Percentiles rank a stretch among this genome's conserved stretches.
Evolutionary conservation across 2,113 vertebrate species (phyloP).

Genomic region (Anseranas semipalmata): DNA sequence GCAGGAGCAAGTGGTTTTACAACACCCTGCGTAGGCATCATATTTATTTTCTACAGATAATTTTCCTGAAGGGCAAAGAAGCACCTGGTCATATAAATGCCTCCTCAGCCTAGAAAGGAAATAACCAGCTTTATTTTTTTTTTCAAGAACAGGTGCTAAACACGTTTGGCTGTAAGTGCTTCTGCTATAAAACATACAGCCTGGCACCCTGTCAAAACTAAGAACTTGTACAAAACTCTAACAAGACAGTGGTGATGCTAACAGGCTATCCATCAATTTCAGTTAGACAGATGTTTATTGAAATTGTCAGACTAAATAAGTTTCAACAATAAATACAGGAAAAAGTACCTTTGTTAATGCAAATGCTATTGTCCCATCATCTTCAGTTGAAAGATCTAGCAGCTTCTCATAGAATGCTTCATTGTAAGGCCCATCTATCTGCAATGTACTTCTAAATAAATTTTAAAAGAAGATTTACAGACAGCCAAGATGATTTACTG

Average conservation of each 20-base stretch:
- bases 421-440: constrained; percentile 93
- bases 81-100: not conserved
- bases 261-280: rapidly evolving
- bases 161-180: not conserved
- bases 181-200: not conserved
- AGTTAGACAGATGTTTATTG: not conserved
- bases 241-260: not conserved
- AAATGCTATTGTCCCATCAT: constrained; percentile 89
- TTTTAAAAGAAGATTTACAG: constrained; percentile 26
- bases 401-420: constrained; percentile 90
- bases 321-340: rapidly evolving
- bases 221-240: not conserved
- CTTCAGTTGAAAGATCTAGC: constrained; percentile 86
- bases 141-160: not conserved
- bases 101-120: not conserved
- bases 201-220: not conserved
- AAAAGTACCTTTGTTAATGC: constrained; percentile 86
- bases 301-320: not conserved
- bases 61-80: not conserved
- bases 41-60: not conserved
- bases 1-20: not conserved
- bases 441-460: constrained; percentile 82
- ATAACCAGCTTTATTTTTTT: not conserved
- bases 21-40: not conserved
- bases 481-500: not conserved